Base-by-base conservation (phyloP, 2,797 vertebrate species). In the Danio albolineatus region DNA sequence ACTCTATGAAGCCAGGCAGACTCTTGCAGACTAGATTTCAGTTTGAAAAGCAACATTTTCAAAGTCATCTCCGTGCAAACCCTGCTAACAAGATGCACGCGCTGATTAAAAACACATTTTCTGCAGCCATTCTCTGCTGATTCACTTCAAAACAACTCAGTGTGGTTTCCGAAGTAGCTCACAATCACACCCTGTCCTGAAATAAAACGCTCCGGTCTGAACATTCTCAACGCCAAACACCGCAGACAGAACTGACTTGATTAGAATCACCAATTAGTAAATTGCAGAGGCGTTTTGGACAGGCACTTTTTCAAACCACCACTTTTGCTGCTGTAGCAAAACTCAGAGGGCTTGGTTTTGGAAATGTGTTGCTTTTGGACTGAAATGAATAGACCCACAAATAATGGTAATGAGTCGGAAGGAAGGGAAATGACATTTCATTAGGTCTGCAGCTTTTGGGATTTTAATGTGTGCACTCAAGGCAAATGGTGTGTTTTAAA, bases 231-330 rank as follows among this genome's bases (percentile, higher is more conserved):
- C n/a, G 17, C 54, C 57, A 70, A 60, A 70, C 7, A 53, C 8
- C 21, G 65, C 17, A 60, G 56, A 51, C 44, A 57, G 76, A 17
- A 41, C 36, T 41, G 38, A 62, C 67, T 79, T 79, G 57, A 79
- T 79, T 62, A 72, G 36, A 41, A 53, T 28, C 39, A 54, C 77
- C 69, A 79, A 79, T 79, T 79, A 79, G 59, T 64, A 64, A 79
- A 79, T 73, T 79, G 77, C 48, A 54, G 10, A 56, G 48, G 14
- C 14, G 4, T 17, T n/a, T 59, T 62, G 49, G 57, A 79, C 39
- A 44, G 59, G 59, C 67, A 79, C 67, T 79, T 72, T 38, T 73
- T 73, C 76, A 71, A 71, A 79, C 69, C 38, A 62, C 10, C 4
- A 10, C 38, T 79, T 64, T 64, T 72, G 77, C 77, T 46, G 57